These are phyloP conservation scores for Halictus rubicundus DNA, from an alignment of 1,140 invertebrate genomes.

Conservation along the genomic window DNA sequence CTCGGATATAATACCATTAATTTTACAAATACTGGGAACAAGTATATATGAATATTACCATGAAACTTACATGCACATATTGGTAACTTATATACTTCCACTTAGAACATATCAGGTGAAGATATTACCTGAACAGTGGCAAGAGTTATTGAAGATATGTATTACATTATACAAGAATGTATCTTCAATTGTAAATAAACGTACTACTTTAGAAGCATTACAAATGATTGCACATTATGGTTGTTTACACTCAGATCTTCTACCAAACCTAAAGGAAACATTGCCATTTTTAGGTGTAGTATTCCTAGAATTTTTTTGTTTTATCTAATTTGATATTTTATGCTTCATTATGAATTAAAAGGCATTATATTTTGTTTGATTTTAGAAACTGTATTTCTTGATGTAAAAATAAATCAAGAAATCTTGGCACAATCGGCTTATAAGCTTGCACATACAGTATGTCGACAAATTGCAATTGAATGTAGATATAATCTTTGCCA, in stretches of 20 bases:
- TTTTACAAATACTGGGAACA: slow-evolving; percentile 61
- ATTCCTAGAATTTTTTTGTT: not conserved
- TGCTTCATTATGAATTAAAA: not conserved
- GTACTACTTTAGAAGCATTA: slow-evolving; percentile 53
- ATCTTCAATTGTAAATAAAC: slow-evolving; percentile 49
- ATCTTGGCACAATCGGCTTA: slow-evolving; percentile 54
- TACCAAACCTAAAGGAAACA: slow-evolving; percentile 52
- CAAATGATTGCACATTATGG: slow-evolving; percentile 66
- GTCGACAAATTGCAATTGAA: slow-evolving; percentile 67
- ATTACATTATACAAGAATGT: slow-evolving; percentile 54
- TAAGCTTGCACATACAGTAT: slow-evolving; percentile 63
- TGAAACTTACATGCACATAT: slow-evolving; percentile 63
- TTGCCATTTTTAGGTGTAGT: slow-evolving; percentile 66
- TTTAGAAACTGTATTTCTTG: slow-evolving; percentile 58
- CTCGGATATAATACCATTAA: slow-evolving; percentile 52
- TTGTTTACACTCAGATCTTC: slow-evolving; percentile 63
- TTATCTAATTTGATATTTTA: not conserved
- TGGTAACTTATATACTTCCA: slow-evolving; percentile 63
- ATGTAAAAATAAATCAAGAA: slow-evolving; percentile 50
- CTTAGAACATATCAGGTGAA: slow-evolving; percentile 58
- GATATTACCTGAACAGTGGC: slow-evolving; percentile 64
- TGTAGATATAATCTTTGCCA: slow-evolving; percentile 65
- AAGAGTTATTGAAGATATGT: slow-evolving; percentile 62
- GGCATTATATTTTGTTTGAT: slow-evolving; percentile 28
- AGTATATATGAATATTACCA: slow-evolving; percentile 59